Percentiles rank a stretch among this genome's conserved stretches.
These are phyloP conservation scores for Anabas testudineus DNA, from an alignment of 2,797 vertebrate species.

Conservation along the genomic window DNA sequence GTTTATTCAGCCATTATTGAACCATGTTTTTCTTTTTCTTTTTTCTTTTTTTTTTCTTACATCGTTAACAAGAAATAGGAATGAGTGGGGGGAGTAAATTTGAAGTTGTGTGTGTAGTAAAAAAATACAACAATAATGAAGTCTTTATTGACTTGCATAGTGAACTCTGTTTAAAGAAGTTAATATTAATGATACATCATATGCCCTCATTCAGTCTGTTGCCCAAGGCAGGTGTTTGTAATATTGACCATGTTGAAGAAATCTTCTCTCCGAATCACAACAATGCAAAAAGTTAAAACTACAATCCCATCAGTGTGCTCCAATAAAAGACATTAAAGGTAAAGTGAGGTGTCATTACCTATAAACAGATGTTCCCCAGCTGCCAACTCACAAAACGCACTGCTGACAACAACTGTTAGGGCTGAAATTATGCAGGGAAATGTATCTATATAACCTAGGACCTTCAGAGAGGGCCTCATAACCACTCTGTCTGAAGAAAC, in stretches of 20 bases:
- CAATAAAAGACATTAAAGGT: constrained; percentile 83
- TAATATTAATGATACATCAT: constrained; percentile 81
- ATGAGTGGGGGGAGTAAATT: constrained; percentile 6
- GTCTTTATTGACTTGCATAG: constrained; percentile 75
- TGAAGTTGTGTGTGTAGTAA: constrained; percentile 46
- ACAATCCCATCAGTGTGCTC: constrained; percentile 71
- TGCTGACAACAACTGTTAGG: constrained; percentile 82
- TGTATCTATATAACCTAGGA: constrained; percentile 77
- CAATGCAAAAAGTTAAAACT: constrained; percentile 78
- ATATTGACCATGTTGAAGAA: constrained; percentile 69
- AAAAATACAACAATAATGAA: constrained; percentile 66
- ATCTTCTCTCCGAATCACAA: constrained; percentile 74
- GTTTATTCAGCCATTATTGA: constrained; percentile 67
- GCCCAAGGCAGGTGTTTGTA: constrained; percentile 65
- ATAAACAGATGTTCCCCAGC: constrained; percentile 87
- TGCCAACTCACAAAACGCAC: constrained; percentile 78
- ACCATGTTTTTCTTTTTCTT: constrained; percentile 7
- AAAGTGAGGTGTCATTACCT: constrained; percentile 83
- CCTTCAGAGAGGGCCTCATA: constrained; percentile 82
- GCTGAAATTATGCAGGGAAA: constrained; percentile 76
- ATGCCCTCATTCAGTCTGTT: constrained; percentile 56
- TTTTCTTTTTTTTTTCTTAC: constrained; percentile 13
- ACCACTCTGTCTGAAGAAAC: constrained; percentile 86
- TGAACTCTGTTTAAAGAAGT: constrained; percentile 79
- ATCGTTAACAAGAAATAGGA: constrained; percentile 29